Base-by-base conservation (phyloP, 2,797 vertebrate species). In the Chloroceryle inda region DNA sequence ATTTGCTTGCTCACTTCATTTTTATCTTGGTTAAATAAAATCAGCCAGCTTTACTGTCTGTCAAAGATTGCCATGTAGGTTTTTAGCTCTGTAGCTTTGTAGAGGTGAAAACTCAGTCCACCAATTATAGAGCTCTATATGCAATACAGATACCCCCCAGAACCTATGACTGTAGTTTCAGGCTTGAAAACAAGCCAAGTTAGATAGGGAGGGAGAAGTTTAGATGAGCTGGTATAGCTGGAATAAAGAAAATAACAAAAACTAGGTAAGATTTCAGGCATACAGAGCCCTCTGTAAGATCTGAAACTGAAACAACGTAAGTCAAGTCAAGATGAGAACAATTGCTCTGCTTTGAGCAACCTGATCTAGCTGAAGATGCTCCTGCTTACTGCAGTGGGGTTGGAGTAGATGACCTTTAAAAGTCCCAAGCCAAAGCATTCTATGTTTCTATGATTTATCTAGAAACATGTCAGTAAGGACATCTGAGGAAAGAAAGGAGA, bases 81-180 rank as follows among this genome's bases (percentile, higher is more conserved):
- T 50, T 27, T 74, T 55, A 45, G 7, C 12, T 3, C 14, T 22
- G 10, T n/a, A 52, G 33, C 13, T 76, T 53, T 67, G 8, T n/a
- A 18, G 5, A 58, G 6, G 29, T 79, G 49, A 72, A 44, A 90
- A 37, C 20, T 27, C 22, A 24, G 35, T 52, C 13, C 23, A 26
- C 20, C 11, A 52, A 2, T 7, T 33, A 15, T 33, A 15, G 22
- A 79, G 7, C 4, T 71, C 23, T 38, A 44, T 9, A 23, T 21
- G 6, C 23, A 50, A 5, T 24, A 8, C 6, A 10, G 35, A 10
- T 27, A 19, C 13, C 10, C 17, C 3, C 1, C 4, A 7, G 31
- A 61, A 72, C 3, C 11, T 40, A 33, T 26, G 1, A 37, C 2
- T 53, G 11, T 18, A 27, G 13, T 35, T 31, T 8, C 33, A 71